Evolutionary conservation across 1,140 invertebrate genomes (phyloP).

Genomic region (Leptinotarsa texana): DNA sequence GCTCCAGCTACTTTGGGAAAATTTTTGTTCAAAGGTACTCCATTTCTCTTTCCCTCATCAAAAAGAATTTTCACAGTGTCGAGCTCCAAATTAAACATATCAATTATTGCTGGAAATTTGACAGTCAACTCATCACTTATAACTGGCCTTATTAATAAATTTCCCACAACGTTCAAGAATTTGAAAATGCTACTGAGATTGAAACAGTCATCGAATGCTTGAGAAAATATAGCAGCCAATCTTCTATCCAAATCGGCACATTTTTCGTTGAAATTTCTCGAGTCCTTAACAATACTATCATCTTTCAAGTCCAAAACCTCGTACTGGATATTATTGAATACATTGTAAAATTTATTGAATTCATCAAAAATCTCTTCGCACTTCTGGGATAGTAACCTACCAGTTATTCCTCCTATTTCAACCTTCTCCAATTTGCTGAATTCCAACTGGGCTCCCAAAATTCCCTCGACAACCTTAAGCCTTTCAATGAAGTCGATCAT

Average conservation of each 20-base stretch:
- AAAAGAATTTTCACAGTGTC: conserved; percentile 65
- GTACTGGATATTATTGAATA: conserved; percentile 71
- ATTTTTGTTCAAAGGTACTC: conserved; percentile 66
- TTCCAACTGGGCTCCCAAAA: conserved; percentile 75
- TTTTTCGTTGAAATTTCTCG: conserved; percentile 61
- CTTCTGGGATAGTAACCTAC: conserved; percentile 63
- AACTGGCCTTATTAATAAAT: conserved; percentile 70
- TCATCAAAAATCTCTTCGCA: conserved; percentile 66
- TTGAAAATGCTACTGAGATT: conserved; percentile 68
- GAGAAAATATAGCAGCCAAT: conserved; percentile 74
- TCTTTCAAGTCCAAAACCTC: conserved; percentile 73
- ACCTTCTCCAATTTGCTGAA: conserved; percentile 87
- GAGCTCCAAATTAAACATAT: conserved; percentile 68
- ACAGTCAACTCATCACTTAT: conserved; percentile 68
- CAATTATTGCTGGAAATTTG: conserved; percentile 63
- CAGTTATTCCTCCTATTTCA: conserved; percentile 79
- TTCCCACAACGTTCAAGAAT: conserved; percentile 74
- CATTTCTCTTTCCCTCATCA: conserved; percentile 57
- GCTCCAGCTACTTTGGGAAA: conserved; percentile 74
- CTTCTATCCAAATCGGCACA: conserved; percentile 71
- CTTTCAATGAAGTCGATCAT: conserved; percentile 70
- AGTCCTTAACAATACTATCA: conserved; percentile 66
- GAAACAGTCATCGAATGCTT: conserved; percentile 77
- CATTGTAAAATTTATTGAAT: conserved; percentile 71
- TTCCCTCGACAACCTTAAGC: conserved; percentile 63